Evolutionary conservation across 2,888 invertebrate genomes (phyloP).

Genomic region (Nomada ruficornis): DNA sequence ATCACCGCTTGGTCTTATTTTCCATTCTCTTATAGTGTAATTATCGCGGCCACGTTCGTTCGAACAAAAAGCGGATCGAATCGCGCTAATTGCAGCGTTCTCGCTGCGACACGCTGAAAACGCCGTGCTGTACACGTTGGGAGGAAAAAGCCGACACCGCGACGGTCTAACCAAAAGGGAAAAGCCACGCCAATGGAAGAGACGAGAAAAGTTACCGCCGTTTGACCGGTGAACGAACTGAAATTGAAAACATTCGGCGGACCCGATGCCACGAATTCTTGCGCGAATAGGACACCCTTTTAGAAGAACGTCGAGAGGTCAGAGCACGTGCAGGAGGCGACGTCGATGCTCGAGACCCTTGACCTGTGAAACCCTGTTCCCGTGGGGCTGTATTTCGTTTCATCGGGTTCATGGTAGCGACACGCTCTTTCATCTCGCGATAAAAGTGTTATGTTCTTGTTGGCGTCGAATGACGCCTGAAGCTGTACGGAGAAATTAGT

Average conservation of each 20-base stretch:
- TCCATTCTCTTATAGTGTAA: slow-evolving; percentile 33
- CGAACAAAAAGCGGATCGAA: slow-evolving; percentile 14
- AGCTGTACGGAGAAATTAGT: slow-evolving; percentile 65
- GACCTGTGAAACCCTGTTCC: slow-evolving; percentile 22
- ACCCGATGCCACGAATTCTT: slow-evolving; percentile 5
- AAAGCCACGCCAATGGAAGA: no score
- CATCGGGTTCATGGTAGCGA: slow-evolving; percentile 30
- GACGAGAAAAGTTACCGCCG: background rate
- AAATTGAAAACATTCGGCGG: background rate
- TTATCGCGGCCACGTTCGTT: slow-evolving; percentile 21
- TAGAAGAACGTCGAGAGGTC: background rate
- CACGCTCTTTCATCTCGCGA: slow-evolving; percentile 57
- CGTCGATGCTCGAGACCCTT: slow-evolving; percentile 20
- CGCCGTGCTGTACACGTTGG: background rate
- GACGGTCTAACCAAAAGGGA: no score
- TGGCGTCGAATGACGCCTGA: slow-evolving; percentile 55
- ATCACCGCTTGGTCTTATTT: slow-evolving; percentile 51
- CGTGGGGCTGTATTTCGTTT: slow-evolving; percentile 51
- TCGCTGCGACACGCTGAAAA: no score
- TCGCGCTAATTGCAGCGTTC: slow-evolving; percentile 19
- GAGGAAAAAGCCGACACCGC: background rate
- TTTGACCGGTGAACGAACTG: background rate
- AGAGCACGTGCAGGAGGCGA: background rate
- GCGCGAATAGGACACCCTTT: background rate
- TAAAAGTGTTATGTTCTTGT: slow-evolving; percentile 67